Percentiles rank a stretch among this genome's conserved stretches.
Evolutionary conservation across 2,888 invertebrate species (phyloP).

Genomic region (Dolomedes plantarius): DNA sequence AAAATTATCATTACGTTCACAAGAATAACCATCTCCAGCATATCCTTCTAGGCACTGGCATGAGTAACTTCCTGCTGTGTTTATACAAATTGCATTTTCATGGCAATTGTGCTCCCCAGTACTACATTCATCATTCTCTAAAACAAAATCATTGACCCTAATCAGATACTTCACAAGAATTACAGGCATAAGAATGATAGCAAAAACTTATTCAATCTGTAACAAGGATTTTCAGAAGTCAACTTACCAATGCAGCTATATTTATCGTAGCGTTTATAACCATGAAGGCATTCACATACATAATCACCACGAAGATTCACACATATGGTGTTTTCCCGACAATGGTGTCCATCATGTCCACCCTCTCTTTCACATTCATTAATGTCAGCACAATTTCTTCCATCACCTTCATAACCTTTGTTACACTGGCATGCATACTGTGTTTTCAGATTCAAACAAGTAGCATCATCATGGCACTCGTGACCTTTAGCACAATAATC

Average conservation of each 20-base stretch:
- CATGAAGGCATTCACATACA: conserved; percentile 88
- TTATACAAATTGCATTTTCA: conserved; percentile 85
- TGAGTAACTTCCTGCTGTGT: conserved; percentile 86
- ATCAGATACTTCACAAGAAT: too few relatives aligned
- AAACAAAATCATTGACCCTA: conserved; percentile 76
- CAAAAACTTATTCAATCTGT: background rate
- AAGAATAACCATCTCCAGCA: conserved; percentile 86
- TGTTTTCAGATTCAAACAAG: conserved; percentile 92
- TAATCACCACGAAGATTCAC: conserved; percentile 89
- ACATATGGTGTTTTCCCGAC: conserved; percentile 88
- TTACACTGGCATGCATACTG: conserved; percentile 94
- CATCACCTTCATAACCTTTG: conserved; percentile 92
- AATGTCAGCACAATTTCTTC: conserved; percentile 83
- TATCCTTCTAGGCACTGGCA: conserved; percentile 86
- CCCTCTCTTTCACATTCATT: conserved; percentile 89
- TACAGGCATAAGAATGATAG: too few relatives aligned
- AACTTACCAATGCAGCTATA: conserved; percentile 73
- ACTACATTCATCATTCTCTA: conserved; percentile 87
- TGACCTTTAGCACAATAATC: conserved; percentile 91
- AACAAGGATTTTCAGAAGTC: background rate
- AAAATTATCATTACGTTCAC: conserved; percentile 89
- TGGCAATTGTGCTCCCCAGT: conserved; percentile 85
- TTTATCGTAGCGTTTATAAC: conserved; percentile 83
- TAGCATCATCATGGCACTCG: conserved; percentile 91
- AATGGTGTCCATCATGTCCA: conserved; percentile 88